A percentile compares a stretch with the other conserved stretches of the same genome.
phyloP scores from a whole-genome alignment of 2,113 vertebrate species.

The Lutjanus erythropterus region DNA sequence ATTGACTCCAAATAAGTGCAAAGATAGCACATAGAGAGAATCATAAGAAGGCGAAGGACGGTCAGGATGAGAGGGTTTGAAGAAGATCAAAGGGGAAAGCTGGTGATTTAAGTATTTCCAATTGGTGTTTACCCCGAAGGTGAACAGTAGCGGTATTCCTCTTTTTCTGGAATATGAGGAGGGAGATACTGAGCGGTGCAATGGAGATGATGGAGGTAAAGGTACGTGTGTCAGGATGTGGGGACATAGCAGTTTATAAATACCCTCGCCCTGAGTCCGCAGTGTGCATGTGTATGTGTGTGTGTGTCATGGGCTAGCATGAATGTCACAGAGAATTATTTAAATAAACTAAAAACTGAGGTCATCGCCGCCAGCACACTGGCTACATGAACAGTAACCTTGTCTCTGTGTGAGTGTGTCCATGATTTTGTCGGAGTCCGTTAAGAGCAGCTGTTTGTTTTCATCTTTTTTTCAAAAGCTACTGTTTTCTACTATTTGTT shows the following conservation, averaged over 20 bases:
- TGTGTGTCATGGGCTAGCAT: conserved; percentile 35
- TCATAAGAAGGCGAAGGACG: background rate
- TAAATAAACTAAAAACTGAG: conserved; percentile 65
- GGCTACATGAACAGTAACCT: conserved; percentile 46
- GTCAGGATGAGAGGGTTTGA: conserved; percentile 38
- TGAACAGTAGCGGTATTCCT: conserved; percentile 11
- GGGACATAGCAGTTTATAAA: conserved; percentile 63
- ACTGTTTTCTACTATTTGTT: background rate
- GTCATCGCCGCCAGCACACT: conserved; percentile 51
- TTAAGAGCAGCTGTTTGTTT: conserved; percentile 2
- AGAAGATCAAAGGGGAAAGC: conserved; percentile 57
- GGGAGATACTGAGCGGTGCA: conserved; percentile 13
- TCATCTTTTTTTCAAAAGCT: background rate
- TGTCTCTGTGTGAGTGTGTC: conserved; percentile 40
- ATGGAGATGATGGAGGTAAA: conserved; percentile 60
- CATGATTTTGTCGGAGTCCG: background rate
- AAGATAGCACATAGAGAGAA: background rate
- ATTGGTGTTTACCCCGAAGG: conserved; percentile 29
- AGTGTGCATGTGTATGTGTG: conserved; percentile 17
- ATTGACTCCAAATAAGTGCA: background rate
- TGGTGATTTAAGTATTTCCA: conserved; percentile 46
- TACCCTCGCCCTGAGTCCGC: conserved; percentile 54
- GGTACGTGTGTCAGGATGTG: conserved; percentile 48
- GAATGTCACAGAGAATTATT: conserved; percentile 66
- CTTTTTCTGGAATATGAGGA: background rate